Evolutionary conservation across 2,888 invertebrate species (phyloP), one percentile per base, ranked within the genome.

Genomic region (Gerris lacustris): DNA sequence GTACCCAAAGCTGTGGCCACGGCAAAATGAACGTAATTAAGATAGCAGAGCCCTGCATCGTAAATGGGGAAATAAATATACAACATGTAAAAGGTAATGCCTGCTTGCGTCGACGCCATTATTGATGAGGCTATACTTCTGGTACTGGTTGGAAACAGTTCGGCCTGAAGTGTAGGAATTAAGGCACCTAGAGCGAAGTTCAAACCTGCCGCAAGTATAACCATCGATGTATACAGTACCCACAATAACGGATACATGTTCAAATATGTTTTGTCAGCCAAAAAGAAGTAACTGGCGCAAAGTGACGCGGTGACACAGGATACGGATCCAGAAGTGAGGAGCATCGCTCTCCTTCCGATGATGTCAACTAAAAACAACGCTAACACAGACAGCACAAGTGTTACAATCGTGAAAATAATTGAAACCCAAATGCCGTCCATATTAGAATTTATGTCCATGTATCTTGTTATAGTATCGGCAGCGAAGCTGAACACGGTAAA

Each of bases 111-210:
- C 2, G 15, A 9, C 15, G 85, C 85, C 0, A 84, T 84, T 5
- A 83, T 74, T 5, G 86, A 86, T 0, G 86, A 85, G 0, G 87
- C 87, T 0, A 82, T 80, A 0, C 85, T 84, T 76, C 86, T 86
- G 0, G 87, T 85, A 71, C 86, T 86, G 0, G 85, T 85, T 0
- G 87, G 85, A 75, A 87, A 87, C 6, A 87, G 75, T 77, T 87
- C 87, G 0, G 86, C 85, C 75, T 87, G 83, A 80, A 87, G 81
- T 73, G 87, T 84, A 73, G 86, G 86, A 0, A 86, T 83, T 44
- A 87, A 76, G 31, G 85, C 86, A 0, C 85, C 86, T 31, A 87
- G 79, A 0, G 87, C 87, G 4, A 85, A 79, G 0, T 86, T 84
- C 64, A 85, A 84, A 18, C 85, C 78, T 5, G 86, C 77, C 71